These are phyloP conservation scores for Scaptomyza pallida DNA, from an alignment of 1,140 invertebrate genomes.

Conservation along the genomic window DNA sequence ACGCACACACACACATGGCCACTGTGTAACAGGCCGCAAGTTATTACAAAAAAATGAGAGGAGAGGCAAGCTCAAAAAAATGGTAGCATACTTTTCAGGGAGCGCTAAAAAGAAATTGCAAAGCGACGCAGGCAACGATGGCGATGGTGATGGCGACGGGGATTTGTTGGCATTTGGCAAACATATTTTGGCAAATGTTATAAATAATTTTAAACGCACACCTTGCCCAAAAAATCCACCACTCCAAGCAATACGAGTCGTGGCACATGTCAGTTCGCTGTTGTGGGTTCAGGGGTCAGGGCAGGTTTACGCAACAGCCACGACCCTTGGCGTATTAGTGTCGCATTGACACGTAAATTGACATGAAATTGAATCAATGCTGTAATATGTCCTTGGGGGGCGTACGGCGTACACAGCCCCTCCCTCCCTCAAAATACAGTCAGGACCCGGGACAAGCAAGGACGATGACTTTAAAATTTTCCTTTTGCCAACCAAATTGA, in stretches of 20 bases:
- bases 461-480: conserved; percentile 78
- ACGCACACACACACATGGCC: conserved; percentile 29
- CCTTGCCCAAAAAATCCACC: conserved; percentile 26
- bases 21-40: conserved; percentile 76
- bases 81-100: conserved; percentile 41
- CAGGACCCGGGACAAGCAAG: conserved; percentile 48
- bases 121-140: conserved; percentile 28
- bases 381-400: conserved; percentile 83
- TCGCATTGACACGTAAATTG: conserved; percentile 84
- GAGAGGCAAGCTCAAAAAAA: conserved; percentile 16
- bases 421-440: background rate
- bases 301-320: conserved; percentile 38
- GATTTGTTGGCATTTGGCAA: conserved; percentile 62
- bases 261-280: conserved; percentile 19
- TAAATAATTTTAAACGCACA: conserved; percentile 83
- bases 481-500: conserved; percentile 69
- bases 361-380: conserved; percentile 84
- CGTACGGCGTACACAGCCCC: conserved; percentile 25
- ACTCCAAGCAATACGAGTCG: background rate
- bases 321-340: conserved; percentile 80
- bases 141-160: too few relatives aligned
- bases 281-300: conserved; percentile 33
- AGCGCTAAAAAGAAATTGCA: conserved; percentile 51
- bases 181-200: conserved; percentile 81
- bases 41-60: conserved; percentile 62